Base-by-base conservation (phyloP, 2,888 invertebrate genomes). In the Tetheella fluctuosa region DNA sequence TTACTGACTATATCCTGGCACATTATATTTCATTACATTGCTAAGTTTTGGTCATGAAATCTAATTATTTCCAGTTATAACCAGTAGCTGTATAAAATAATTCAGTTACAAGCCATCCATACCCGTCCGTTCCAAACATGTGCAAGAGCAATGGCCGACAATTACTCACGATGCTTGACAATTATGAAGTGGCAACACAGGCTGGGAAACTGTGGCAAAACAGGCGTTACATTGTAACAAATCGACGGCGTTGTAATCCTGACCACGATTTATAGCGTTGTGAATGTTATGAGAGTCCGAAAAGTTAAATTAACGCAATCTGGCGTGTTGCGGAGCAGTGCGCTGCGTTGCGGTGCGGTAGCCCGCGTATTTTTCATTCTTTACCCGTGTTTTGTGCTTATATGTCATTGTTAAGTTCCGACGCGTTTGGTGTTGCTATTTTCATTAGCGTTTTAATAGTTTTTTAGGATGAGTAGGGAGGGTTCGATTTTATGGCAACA, bases 261-360 rank as follows among this genome's bases (percentile, higher is more conserved):
- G 17, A 53, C 64, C 53, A 54, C 57, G 61, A 64, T 64, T 64
- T 64, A 64, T 64, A 23, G 57, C 64, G 54, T 63, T 63, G 59
- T 61, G 59, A 63, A 37, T 48, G 59, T 61, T 60, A 64, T 59
- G 57, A 57, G 59, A 63, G 60, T 61, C 57, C 55, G 55, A 61
- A 60, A 54, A 57, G 59, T 56, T 52, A 59, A 54, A 55, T 55
- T 55, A 55, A 37, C 55, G 55, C 55, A 55, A 55, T 55, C 55
- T 55, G 55, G 20, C 55, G 55, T 37, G 12, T 28, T 17, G 30
- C 10, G 54, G n/a, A 7, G 10, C 48, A 10, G 42, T 15, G 8
- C 42, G 42, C 0, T 5, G 48, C 48, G 48, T 2, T 8, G 42
- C 42, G 42, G 1, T 39, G 39, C 30, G 23, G 54, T 17, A 17